Evolutionary conservation across 2,113 vertebrate species (phyloP), one percentile per base, ranked within the genome.

Genomic region (Tragulus kanchil): DNA sequence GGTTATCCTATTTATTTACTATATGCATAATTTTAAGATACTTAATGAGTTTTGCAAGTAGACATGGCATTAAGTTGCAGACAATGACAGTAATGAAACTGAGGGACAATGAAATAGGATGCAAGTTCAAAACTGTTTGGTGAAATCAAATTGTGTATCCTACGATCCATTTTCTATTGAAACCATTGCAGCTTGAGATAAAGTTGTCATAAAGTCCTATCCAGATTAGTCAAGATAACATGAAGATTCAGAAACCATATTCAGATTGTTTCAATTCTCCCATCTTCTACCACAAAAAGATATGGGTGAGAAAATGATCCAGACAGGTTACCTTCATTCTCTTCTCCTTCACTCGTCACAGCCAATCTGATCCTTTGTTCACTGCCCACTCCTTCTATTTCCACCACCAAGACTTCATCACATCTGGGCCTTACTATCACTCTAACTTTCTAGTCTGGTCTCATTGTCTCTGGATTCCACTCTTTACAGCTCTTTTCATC

Each of bases 51-150:
- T 81, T 85, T 92, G 94, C 94, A 92, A 96, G 89, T 59, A 92
- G 96, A 94, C 97, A 97, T 78, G 88, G 90, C 94, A 98, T 95
- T 95, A 96, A 87, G 84, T 88, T 67, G 64, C 93, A 96, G 87
- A 96, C 86, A 94, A 98, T 93, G 89, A 97, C 75, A 97, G 77
- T 90, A 95, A 97, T 90, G 95, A 97, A 94, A 98, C 86, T 93
- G 58, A 21, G 94, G 69, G 58, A 95, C 93, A 97, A 93, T 85
- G 89, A 97, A 95, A 90, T 83, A 85, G 54, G 67, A 85, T 62
- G 31, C 84, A 95, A 97, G 84, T 92, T 90, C 90, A 94, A 94
- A 98, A 95, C 92, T 97, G 81, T 95, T 95, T 78, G 84, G 85
- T 85, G 91, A 90, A 97, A 97, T 96, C 95, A 93, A 95, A 97